Evolutionary conservation across 1,140 invertebrate genomes (phyloP).

Genomic region (Zaprionus davidi): DNA sequence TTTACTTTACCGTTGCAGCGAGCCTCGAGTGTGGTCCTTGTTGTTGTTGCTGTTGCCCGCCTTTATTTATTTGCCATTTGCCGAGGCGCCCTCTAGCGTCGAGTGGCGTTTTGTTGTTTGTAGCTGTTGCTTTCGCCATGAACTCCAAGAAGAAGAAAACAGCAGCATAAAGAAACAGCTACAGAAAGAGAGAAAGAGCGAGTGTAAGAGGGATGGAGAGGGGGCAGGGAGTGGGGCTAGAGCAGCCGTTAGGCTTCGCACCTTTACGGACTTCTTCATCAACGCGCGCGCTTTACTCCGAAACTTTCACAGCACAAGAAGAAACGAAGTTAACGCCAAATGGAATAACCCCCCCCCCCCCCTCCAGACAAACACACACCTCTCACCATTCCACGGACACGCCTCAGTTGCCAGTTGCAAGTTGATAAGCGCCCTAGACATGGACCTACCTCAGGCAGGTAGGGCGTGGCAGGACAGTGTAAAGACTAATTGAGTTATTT

Average conservation of each 20-base stretch:
- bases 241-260: constrained; percentile 49
- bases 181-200: background rate
- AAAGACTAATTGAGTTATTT: constrained; percentile 75
- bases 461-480: constrained; percentile 35
- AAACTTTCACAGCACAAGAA: constrained; percentile 35
- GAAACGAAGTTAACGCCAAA: constrained; percentile 61
- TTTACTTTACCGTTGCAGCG: constrained; percentile 37
- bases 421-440: constrained; percentile 11
- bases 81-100: constrained; percentile 33
- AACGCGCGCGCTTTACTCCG: constrained; percentile 59
- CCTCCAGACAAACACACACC: no score
- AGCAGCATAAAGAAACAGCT: background rate
- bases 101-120: constrained; percentile 46
- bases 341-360: constrained; percentile 8
- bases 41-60: constrained; percentile 23
- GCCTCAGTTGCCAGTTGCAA: background rate
- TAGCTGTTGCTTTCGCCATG: constrained; percentile 12
- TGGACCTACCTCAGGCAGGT: background rate
- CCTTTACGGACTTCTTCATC: constrained; percentile 75
- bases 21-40: constrained; percentile 26
- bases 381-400: background rate
- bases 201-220: background rate
- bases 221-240: background rate
- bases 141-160: constrained; percentile 2
- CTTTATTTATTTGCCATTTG: constrained; percentile 46